Conservation (phyloP, 2,113 vertebrate genomes). For the Cyanoliseus patagonus region DNA sequence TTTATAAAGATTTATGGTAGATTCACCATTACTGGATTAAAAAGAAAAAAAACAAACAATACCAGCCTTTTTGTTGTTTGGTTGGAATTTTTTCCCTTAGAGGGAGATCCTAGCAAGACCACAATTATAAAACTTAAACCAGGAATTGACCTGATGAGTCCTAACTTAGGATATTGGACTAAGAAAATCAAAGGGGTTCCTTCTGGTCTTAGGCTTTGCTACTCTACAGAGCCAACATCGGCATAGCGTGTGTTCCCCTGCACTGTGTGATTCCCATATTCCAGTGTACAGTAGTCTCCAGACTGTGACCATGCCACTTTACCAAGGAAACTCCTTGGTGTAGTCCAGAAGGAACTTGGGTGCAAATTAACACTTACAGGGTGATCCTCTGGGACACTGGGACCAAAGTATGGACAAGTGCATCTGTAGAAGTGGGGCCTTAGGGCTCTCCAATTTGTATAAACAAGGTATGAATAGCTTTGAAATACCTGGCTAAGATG, state of each 20-base stretch:
- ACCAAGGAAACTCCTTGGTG: background rate
- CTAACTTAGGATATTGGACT: background rate
- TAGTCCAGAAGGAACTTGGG: background rate
- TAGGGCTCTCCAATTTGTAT: background rate
- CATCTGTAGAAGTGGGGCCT: background rate
- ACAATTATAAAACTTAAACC: background rate
- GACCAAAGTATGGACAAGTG: background rate
- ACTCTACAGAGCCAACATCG: background rate
- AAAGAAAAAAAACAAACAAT: background rate
- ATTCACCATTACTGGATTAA: background rate
- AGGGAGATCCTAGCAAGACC: background rate
- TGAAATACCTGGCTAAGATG: background rate
- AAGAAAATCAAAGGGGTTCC: background rate
- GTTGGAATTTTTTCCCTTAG: background rate
- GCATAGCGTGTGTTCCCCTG: rapidly evolving
- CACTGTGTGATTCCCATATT: background rate
- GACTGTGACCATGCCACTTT: background rate
- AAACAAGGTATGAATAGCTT: background rate
- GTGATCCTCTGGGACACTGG: background rate
- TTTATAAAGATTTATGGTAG: background rate
- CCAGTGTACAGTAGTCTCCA: background rate
- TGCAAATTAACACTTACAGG: rapidly evolving
- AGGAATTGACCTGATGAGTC: background rate
- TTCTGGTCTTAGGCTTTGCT: background rate
- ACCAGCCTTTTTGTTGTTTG: background rate